Evolutionary conservation across 2,113 vertebrate species (phyloP), one percentile per base, ranked within the genome.

Genomic region (Fukomys damarensis): DNA sequence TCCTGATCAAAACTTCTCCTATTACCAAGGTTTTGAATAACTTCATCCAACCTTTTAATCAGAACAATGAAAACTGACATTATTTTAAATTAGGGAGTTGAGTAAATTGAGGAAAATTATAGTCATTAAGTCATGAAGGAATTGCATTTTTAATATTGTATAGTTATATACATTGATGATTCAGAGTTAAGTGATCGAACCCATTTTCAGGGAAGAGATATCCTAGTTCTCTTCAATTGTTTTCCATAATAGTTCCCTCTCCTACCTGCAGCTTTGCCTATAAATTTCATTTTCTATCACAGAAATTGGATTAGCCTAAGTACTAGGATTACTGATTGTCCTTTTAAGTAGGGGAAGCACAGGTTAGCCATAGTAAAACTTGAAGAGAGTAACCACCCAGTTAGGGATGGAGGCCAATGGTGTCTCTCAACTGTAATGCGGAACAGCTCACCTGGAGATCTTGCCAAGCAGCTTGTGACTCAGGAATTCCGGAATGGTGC

Each of bases 51-150:
- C 4, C 3, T 93, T 92, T 86, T 41, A 4, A 65, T 89, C 9
- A 86, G 58, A 82, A 89, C 30, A 95, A 81, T 91, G 66, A 91
- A 93, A 95, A 52, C 14, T 49, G 2, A 0, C 77, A 10, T 66
- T 72, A 86, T 72, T 94, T 92, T 89, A 83, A 86, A 14, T 88
- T 86, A 56, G 35, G 13, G 14, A 2, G 7, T 83, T 72, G 52
- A 54, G 26, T 38, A 72, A 81, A 86, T 92, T 96, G 46, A 95
- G n/a, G 26, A 95, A 74, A 65, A 66, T 74, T 91, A 49, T 84
- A 83, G 38, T 93, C 35, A 66, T 68, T 93, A 43, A 92, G 70
- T 95, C 58, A 68, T 9, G 17, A 89, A 86, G 12, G 24, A 92
- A 10, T 35, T 77, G 5, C 11, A 65, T 79, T 66, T 96, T 54